These are phyloP conservation scores for Rhinophrynus dorsalis DNA, from an alignment of 2,797 vertebrate genomes.

Conservation along the genomic window DNA sequence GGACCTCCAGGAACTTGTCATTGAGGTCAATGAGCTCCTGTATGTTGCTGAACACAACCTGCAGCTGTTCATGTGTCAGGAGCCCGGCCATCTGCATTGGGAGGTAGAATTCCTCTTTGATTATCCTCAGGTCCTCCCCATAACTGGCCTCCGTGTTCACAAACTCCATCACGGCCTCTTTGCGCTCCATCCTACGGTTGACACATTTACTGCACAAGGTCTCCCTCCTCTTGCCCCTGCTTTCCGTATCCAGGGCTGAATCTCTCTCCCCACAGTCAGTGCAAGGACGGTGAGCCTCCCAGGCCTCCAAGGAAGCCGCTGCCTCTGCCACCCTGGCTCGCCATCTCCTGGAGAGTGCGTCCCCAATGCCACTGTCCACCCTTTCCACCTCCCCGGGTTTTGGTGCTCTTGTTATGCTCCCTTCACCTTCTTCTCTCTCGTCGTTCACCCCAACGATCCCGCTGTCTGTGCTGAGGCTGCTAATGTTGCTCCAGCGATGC, in stretches of 20 bases:
- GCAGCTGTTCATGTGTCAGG: conserved; percentile 82
- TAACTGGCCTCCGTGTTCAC: conserved; percentile 88
- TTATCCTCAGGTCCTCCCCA: conserved; percentile 84
- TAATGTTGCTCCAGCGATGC: conserved; percentile 89
- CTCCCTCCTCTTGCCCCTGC: conserved; percentile 68
- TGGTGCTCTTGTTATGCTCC: conserved; percentile 46
- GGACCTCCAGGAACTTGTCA: conserved; percentile 82
- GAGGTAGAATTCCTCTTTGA: conserved; percentile 87
- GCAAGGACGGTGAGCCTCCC: conserved; percentile 83
- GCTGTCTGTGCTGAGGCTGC: conserved; percentile 88
- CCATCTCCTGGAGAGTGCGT: conserved; percentile 78
- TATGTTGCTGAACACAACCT: conserved; percentile 83
- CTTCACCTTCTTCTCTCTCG: conserved; percentile 73
- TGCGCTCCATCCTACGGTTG: conserved; percentile 84
- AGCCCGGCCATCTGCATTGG: conserved; percentile 85
- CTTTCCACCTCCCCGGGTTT: conserved; percentile 73
- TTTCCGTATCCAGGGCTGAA: conserved; percentile 52
- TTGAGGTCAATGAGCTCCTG: conserved; percentile 89
- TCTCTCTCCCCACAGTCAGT: conserved; percentile 80
- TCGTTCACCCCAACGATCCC: conserved; percentile 84
- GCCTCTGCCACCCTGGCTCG: conserved; percentile 72
- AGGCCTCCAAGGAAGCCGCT: conserved; percentile 69
- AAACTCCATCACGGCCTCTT: conserved; percentile 89
- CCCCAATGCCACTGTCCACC: conserved; percentile 84
- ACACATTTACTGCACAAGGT: conserved; percentile 83